phyloP scores from a whole-genome alignment of 2,113 vertebrate species.

The Caranx ignobilis region DNA sequence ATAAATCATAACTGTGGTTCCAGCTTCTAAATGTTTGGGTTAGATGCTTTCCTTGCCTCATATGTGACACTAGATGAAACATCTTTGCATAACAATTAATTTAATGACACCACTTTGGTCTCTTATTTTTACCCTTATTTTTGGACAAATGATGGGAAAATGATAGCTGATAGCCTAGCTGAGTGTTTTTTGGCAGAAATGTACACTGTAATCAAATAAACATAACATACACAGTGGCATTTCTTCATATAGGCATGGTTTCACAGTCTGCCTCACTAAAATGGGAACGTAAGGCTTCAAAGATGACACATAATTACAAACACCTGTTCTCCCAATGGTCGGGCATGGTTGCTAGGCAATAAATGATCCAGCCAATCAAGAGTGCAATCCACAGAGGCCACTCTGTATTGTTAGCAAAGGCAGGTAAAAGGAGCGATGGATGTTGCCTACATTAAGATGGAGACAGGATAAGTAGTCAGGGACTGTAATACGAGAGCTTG shows the following conservation, averaged over 20 bases:
- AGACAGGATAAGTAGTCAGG: background rate
- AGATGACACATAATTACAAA: constrained; percentile 51
- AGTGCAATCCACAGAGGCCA: constrained; percentile 14
- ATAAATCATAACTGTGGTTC: background rate
- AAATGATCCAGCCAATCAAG: constrained; percentile 59
- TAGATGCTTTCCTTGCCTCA: background rate
- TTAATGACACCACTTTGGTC: background rate
- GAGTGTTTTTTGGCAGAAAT: background rate
- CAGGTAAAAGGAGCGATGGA: constrained; percentile 8
- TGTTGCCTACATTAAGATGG: background rate
- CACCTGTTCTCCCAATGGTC: constrained; percentile 57
- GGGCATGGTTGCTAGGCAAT: constrained; percentile 53
- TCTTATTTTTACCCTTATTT: background rate
- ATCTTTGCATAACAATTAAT: background rate
- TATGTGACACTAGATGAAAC: background rate
- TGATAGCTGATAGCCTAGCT: background rate
- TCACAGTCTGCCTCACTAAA: constrained; percentile 5
- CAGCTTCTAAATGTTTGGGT: background rate
- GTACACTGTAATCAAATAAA: background rate
- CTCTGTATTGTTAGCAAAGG: background rate
- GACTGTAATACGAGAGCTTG: background rate
- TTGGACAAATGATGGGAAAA: background rate
- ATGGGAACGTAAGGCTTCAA: constrained; percentile 30
- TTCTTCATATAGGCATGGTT: background rate
- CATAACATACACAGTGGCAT: background rate